Evolutionary conservation across 2,113 vertebrate species (phyloP).

Genomic region (Sinosuthora webbiana): DNA sequence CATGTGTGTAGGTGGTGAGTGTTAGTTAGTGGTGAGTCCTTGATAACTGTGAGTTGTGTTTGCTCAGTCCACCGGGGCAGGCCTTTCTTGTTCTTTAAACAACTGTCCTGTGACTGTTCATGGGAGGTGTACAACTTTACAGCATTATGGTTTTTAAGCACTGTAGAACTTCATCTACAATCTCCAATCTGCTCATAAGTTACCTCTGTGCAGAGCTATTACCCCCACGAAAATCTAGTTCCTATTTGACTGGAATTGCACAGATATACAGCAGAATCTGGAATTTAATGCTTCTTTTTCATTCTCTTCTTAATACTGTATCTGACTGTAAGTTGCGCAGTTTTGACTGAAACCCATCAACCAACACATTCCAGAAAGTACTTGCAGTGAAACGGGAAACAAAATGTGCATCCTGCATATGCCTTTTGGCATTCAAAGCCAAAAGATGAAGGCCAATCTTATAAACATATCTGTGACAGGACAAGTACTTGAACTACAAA

Average conservation of each 20-base stretch:
- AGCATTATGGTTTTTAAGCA: background rate
- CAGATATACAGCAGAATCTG: background rate
- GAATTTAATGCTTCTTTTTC: background rate
- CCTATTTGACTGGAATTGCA: background rate
- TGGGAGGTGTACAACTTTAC: background rate
- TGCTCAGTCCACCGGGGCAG: background rate
- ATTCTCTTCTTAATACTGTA: background rate
- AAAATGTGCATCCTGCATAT: background rate
- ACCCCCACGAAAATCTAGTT: rapidly evolving
- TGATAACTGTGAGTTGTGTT: background rate
- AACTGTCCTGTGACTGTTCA: background rate
- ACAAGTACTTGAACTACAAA: background rate
- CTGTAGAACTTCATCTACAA: background rate
- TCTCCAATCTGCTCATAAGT: background rate
- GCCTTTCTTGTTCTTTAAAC: background rate
- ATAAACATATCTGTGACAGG: background rate
- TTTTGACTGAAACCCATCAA: background rate
- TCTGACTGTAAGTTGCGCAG: background rate
- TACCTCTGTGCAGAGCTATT: background rate
- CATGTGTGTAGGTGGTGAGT: background rate
- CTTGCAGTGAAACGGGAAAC: background rate
- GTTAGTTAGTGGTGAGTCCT: background rate
- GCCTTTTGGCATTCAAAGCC: background rate
- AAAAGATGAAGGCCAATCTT: background rate
- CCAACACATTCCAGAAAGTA: background rate